phyloP scores from a whole-genome alignment of 92 coral and sea anemone species.

The Umimayanthus chanpuru region DNA sequence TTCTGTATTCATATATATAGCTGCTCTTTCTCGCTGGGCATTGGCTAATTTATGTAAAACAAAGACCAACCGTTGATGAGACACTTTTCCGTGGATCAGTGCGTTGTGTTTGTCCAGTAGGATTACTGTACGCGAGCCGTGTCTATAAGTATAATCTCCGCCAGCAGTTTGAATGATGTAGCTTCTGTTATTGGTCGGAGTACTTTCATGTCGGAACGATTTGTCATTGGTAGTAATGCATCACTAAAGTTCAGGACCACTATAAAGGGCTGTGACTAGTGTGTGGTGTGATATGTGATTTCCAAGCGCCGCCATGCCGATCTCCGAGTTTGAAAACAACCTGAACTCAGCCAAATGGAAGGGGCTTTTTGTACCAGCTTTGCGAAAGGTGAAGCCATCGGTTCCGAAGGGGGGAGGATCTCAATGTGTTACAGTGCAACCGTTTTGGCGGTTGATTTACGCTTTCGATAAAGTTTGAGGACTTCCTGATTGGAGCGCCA shows the following conservation, averaged over 20 bases:
- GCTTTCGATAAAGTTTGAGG: constrained; percentile 23
- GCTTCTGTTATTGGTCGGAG: neutral
- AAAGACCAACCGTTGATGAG: constrained; percentile 26
- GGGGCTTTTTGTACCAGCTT: constrained; percentile 84
- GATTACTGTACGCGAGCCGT: neutral
- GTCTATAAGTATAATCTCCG: constrained; percentile 1
- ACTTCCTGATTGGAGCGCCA: constrained; percentile 6
- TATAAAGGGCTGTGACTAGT: constrained; percentile 45
- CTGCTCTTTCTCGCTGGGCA: constrained; percentile 34
- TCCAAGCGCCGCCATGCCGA: constrained; percentile 78
- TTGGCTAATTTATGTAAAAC: constrained; percentile 28
- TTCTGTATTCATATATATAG: constrained; percentile 8
- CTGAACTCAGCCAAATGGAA: constrained; percentile 88
- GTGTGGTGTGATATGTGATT: constrained; percentile 75
- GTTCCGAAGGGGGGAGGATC: constrained; percentile 63
- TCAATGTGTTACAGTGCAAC: constrained; percentile 50
- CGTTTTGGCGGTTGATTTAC: constrained; percentile 40
- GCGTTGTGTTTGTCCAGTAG: neutral
- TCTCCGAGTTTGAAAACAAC: constrained; percentile 84
- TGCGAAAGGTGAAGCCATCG: constrained; percentile 81
- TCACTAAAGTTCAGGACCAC: constrained; percentile 39
- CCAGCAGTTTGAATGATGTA: constrained; percentile 16
- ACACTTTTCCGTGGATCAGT: neutral
- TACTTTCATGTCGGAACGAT: constrained; percentile 33
- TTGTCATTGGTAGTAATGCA: constrained; percentile 40